phyloP scores from a whole-genome alignment of 2,888 invertebrate species.

The Augiades crinisus region DNA sequence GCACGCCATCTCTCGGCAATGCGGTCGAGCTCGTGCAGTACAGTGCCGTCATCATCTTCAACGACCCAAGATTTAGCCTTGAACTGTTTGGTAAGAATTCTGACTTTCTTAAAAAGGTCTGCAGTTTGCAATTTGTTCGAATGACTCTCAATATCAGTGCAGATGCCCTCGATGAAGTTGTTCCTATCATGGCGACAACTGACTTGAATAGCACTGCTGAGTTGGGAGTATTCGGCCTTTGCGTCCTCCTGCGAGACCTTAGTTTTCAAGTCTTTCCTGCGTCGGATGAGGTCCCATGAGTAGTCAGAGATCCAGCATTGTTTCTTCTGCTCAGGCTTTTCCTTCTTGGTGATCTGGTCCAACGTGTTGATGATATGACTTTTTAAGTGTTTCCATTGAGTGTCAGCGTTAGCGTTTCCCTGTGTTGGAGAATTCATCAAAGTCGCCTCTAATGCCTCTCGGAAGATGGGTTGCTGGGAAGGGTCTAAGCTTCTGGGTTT shows the following conservation, averaged over 20 bases:
- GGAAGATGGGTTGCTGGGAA: not conserved
- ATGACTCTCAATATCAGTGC: not conserved
- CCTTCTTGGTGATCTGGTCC: not conserved
- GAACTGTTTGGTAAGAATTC: not conserved
- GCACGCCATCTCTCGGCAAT: constrained; percentile 3
- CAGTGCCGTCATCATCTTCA: not conserved
- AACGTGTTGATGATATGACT: not conserved
- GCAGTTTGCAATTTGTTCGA: not conserved
- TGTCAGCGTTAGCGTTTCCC: not conserved
- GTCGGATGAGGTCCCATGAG: not conserved
- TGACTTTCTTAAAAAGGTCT: constrained; percentile 1
- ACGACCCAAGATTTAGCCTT: constrained; percentile 4
- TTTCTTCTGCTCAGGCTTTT: not conserved
- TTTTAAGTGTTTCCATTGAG: not conserved
- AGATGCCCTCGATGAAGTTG: not conserved
- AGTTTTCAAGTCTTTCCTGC: not conserved
- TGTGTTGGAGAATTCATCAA: not conserved
- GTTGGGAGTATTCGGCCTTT: not conserved
- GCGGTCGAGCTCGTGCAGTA: not conserved
- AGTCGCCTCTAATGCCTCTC: not conserved
- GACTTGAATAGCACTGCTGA: not conserved
- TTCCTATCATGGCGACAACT: not conserved
- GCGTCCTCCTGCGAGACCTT: not conserved
- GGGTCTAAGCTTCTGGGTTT: not conserved
- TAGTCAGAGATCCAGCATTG: not conserved